phyloP scores from a whole-genome alignment of 2,888 invertebrate genomes.

The Notodonta dromedarius region DNA sequence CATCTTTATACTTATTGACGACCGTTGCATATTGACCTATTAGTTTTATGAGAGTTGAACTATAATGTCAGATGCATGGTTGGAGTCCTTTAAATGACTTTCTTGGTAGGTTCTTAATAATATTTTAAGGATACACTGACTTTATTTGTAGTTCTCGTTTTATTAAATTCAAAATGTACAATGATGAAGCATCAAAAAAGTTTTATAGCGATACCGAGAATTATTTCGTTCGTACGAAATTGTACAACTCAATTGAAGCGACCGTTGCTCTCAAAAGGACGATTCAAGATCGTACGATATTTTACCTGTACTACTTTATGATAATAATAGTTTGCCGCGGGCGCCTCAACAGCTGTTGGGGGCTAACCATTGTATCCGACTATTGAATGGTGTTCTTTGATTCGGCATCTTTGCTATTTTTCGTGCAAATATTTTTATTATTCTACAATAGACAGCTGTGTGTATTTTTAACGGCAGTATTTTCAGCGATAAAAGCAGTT shows the following conservation, averaged over 20 bases:
- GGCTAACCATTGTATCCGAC: constrained; percentile 54
- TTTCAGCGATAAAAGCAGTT: constrained; percentile 10
- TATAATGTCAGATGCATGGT: not conserved
- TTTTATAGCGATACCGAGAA: constrained; percentile 1
- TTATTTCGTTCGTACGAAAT: constrained; percentile 1
- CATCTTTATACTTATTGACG: constrained; percentile 3
- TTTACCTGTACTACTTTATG: constrained; percentile 60
- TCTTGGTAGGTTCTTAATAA: not conserved
- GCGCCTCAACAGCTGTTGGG: constrained; percentile 67
- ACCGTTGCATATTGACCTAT: not conserved
- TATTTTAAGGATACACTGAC: not conserved
- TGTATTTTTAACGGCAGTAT: constrained; percentile 25
- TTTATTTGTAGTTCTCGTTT: not conserved
- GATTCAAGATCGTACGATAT: constrained; percentile 55
- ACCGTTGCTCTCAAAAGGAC: constrained; percentile 41
- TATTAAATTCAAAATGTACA: not conserved
- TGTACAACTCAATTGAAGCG: constrained; percentile 21
- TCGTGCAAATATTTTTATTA: constrained; percentile 31
- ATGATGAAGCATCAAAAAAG: not conserved
- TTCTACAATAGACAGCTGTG: constrained; percentile 38
- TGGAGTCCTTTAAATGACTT: not conserved
- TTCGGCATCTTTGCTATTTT: constrained; percentile 51
- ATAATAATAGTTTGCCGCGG: constrained; percentile 57
- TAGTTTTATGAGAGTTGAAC: not conserved
- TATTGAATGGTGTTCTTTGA: constrained; percentile 53